Conservation (phyloP, 2,113 vertebrate genomes). For the Gadus chalcogrammus region DNA sequence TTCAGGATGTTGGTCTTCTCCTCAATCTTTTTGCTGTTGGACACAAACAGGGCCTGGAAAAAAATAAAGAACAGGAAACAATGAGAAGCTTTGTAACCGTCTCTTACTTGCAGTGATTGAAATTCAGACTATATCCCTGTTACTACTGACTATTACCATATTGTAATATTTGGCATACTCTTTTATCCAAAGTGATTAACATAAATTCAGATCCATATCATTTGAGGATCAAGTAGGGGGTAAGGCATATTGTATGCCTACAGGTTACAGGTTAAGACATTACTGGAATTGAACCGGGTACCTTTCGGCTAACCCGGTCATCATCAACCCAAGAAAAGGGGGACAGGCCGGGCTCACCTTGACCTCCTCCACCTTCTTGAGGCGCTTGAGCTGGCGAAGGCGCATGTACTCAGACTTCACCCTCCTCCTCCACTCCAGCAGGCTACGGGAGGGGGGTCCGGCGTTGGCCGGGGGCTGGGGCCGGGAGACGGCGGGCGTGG, state of each 20-base stretch:
- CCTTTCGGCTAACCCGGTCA: not conserved
- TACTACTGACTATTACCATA: too few species aligned
- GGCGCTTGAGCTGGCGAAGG: conserved; percentile 91
- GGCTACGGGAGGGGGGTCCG: conserved; percentile 61
- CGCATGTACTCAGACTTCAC: conserved; percentile 98
- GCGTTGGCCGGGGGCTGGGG: not conserved
- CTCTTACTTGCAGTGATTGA: too few species aligned
- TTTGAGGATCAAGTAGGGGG: not conserved
- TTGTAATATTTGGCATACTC: too few species aligned
- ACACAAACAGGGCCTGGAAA: conserved; percentile 84
- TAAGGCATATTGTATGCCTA: too few species aligned
- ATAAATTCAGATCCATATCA: too few species aligned
- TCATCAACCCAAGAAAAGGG: not conserved
- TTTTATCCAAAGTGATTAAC: too few species aligned
- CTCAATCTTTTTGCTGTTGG: conserved; percentile 90
- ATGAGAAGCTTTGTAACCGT: too few species aligned
- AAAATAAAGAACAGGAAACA: conserved; percentile 11
- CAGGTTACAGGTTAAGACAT: too few species aligned
- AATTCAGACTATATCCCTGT: too few species aligned
- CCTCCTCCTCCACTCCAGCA: conserved; percentile 91
- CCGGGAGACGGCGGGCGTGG: not conserved
- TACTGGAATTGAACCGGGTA: too few species aligned
- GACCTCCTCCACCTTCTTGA: conserved; percentile 85
- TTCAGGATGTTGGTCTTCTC: conserved; percentile 85
- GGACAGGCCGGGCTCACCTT: conserved; percentile 72